Conservation (phyloP, 2,888 invertebrate genomes). For the Megalurothrips usitatus region DNA sequence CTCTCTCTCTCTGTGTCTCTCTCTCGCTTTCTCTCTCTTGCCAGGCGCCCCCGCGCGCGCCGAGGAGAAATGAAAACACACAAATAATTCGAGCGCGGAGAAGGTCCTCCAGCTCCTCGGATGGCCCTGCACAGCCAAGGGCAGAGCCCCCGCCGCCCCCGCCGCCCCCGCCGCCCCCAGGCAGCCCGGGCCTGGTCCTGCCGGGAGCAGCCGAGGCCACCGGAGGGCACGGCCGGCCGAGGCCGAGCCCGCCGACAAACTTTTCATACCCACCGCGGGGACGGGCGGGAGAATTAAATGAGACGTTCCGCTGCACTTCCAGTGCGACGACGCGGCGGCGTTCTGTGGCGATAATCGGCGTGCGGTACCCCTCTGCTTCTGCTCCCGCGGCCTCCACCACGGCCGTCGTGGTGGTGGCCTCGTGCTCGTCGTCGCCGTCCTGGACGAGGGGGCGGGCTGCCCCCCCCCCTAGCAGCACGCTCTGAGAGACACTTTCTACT, state of each 20-base stretch:
- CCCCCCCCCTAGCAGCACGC: too few species aligned
- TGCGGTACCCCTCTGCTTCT: too few species aligned
- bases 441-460: too few species aligned
- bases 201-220: not conserved
- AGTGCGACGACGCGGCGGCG: not conserved
- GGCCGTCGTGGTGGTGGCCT: too few species aligned
- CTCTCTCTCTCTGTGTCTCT: too few species aligned
- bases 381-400: too few species aligned
- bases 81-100: slow-evolving; percentile 15
- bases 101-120: slow-evolving; percentile 7
- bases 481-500: not conserved
- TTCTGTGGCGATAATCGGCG: too few species aligned
- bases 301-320: slow-evolving; percentile 4
- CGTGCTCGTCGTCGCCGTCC: too few species aligned
- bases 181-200: not conserved
- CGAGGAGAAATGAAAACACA: slow-evolving; percentile 23
- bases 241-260: not conserved
- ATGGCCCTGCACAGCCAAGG: not conserved
- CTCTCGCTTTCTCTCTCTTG: too few species aligned
- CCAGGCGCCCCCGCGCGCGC: too few species aligned
- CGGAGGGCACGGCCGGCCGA: not conserved
- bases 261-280: not conserved
- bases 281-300: not conserved
- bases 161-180: too few species aligned
- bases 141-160: not conserved